Evolutionary conservation across 2,888 invertebrate genomes (phyloP).

Genomic region (Abrostola triplasia): DNA sequence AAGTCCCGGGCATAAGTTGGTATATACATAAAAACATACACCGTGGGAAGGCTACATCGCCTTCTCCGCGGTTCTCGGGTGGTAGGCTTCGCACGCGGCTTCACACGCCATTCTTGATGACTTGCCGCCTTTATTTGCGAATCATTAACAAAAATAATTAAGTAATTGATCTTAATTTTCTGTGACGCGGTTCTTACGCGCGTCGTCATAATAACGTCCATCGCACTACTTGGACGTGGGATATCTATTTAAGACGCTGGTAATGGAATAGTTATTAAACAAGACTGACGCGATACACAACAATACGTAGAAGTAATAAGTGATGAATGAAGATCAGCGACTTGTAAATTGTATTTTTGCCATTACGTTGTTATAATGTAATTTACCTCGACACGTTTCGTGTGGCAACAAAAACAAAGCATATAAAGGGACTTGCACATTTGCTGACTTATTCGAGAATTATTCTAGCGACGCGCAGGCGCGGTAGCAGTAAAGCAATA

Average conservation of each 20-base stretch:
- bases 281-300: slow-evolving; percentile 3
- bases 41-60: too few species aligned
- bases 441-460: slow-evolving; percentile 9
- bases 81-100: too few species aligned
- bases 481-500: slow-evolving; percentile 24
- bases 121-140: slow-evolving; percentile 2
- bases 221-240: not conserved
- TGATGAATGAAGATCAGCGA: slow-evolving; percentile 25
- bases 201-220: not conserved
- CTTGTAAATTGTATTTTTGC: slow-evolving; percentile 34
- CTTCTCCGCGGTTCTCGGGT: too few species aligned
- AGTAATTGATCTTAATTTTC: slow-evolving; percentile 19
- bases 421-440: slow-evolving; percentile 17
- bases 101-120: slow-evolving; percentile 18
- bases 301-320: slow-evolving; percentile 7
- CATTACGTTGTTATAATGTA: slow-evolving; percentile 50
- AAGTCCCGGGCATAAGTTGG: too few species aligned
- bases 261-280: not conserved
- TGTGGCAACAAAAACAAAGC: slow-evolving; percentile 32
- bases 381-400: slow-evolving; percentile 63
- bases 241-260: not conserved
- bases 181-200: slow-evolving; percentile 3
- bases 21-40: too few species aligned
- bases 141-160: slow-evolving; percentile 17
- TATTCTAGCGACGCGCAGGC: slow-evolving; percentile 15